Evolutionary conservation across 2,888 invertebrate genomes (phyloP).

Genomic region (Heterodera filipjevi): DNA sequence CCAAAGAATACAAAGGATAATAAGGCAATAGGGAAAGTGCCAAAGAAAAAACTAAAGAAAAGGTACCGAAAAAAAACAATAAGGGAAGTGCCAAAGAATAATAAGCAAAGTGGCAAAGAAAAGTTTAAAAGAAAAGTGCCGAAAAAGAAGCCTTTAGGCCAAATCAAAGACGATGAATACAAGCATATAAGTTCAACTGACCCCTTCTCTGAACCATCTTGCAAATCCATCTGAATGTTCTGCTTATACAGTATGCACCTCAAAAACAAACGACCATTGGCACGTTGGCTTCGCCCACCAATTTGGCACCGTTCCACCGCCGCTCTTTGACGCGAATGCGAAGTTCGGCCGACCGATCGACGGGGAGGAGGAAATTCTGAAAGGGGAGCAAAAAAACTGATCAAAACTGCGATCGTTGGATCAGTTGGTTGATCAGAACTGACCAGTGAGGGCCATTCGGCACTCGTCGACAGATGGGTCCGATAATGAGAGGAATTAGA

Average conservation of each 20-base stretch:
- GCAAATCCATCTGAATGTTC: conserved; percentile 15
- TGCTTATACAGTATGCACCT: background rate
- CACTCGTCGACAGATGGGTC: conserved; percentile 35
- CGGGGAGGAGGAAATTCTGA: conserved; percentile 47
- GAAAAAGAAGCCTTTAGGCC: too few relatives aligned
- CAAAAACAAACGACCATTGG: conserved; percentile 15
- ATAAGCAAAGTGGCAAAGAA: too few relatives aligned
- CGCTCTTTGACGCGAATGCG: conserved; percentile 42
- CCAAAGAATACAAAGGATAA: too few relatives aligned
- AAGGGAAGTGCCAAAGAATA: too few relatives aligned
- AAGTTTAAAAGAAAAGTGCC: too few relatives aligned
- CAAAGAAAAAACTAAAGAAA: too few relatives aligned
- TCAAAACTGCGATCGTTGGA: background rate
- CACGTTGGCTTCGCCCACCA: conserved; percentile 45
- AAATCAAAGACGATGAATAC: too few relatives aligned
- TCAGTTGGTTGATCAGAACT: background rate
- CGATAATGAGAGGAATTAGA: conserved; percentile 28
- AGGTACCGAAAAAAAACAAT: too few relatives aligned
- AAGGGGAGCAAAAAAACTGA: background rate
- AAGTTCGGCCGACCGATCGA: conserved; percentile 44
- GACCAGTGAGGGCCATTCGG: conserved; percentile 41
- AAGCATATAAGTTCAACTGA: background rate
- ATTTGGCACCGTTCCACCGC: conserved; percentile 31
- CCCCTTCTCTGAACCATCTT: conserved; percentile 9
- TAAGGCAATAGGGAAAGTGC: too few relatives aligned